Evolutionary conservation across 2,797 vertebrate genomes (phyloP), one percentile per base, ranked within the genome.

Genomic region (Balearica regulorum): DNA sequence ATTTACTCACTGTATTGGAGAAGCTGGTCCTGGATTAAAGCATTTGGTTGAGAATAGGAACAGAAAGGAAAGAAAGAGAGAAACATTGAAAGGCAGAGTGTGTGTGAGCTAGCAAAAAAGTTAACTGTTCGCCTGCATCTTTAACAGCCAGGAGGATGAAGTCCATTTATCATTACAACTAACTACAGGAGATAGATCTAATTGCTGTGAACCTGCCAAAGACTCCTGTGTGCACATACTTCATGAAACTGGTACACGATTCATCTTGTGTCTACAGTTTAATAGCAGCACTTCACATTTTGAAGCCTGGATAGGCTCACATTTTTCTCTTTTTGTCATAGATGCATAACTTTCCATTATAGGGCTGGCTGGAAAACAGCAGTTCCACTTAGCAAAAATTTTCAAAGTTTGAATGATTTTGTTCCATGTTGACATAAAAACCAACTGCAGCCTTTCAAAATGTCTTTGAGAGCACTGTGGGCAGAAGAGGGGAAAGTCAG

Each of bases 191-290:
- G 73, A 77, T 5, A 89, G 83, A 89, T 69, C 62, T 84, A 65
- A 93, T 77, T 53, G 48, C 79, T 87, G 75, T 79, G 83, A 81
- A 94, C 51, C 70, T 70, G 94, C 79, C 87, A 93, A 90, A 91
- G 83, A 5, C 48, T 81, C 33, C 41, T 41, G 53, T 10, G 10
- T 83, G 70, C 83, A 66, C 66, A 53, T 58, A 79, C 62, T 81
- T 97, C 46, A 16, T 26, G 35, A 76, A 94, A 66, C 33, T 9
- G 37, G 71, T 79, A 65, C 49, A 22, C 41, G 62, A 95, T 87
- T 92, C 41, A 86, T 92, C 76, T 80, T 19, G 54, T 35, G 60
- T 64, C 86, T 90, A n/a, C 35, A 79, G 53, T 80, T 94, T 86
- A 91, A 90, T 35, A 92, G 77, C 72, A 82, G 64, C 70, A 66